Conservation (phyloP, 2,113 vertebrate genomes). For the Laterallus jamaicensis region DNA sequence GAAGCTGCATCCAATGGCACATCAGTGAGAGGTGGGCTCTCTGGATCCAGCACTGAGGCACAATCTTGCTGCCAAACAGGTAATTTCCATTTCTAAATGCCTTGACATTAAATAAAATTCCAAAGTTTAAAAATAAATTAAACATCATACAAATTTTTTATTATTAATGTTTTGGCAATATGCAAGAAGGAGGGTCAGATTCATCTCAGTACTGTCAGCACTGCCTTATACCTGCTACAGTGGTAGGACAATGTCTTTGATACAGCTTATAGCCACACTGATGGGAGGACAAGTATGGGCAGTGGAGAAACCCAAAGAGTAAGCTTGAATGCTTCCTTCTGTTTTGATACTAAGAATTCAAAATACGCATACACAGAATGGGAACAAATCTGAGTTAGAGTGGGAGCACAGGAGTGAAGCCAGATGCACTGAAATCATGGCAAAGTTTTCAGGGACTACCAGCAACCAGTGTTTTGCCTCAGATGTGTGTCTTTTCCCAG, state of each 20-base stretch:
- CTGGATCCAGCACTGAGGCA: fast-evolving
- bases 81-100: neutral
- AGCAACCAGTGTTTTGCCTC: neutral
- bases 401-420: neutral
- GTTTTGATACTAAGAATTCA: neutral
- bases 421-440: neutral
- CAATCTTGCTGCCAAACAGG: neutral
- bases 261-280: neutral
- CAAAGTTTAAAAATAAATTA: neutral
- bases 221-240: neutral
- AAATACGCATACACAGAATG: neutral
- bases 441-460: neutral
- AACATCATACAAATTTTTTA: neutral
- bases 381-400: neutral
- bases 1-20: neutral
- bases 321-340: neutral
- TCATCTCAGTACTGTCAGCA: neutral
- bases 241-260: neutral
- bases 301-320: neutral
- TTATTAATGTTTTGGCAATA: neutral
- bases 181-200: neutral
- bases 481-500: neutral
- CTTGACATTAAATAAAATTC: neutral
- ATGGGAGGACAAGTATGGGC: neutral
- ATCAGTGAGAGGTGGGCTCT: neutral